Percentiles rank a stretch among this genome's conserved stretches.
These are phyloP conservation scores for Odontomachus brunneus DNA, from an alignment of 1,140 invertebrate genomes.

Conservation along the genomic window DNA sequence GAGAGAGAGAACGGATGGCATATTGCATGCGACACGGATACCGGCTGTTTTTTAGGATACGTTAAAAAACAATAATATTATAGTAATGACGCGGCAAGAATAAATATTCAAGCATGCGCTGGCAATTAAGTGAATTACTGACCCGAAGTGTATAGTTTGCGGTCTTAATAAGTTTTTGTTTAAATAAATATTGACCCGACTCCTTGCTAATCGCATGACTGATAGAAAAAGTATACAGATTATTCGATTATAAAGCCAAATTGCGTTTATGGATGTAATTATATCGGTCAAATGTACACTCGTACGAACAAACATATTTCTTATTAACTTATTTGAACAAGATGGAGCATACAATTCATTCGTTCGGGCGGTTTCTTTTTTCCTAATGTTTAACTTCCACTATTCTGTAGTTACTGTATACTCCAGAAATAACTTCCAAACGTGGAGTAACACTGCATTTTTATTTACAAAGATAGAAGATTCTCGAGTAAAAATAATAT, in stretches of 20 bases:
- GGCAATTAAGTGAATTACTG: background rate
- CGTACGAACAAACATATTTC: constrained; percentile 2
- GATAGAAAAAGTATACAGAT: background rate
- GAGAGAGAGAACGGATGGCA: too few relatives aligned
- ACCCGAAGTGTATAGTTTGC: too few relatives aligned
- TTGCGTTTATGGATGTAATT: background rate
- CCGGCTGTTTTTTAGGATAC: too few relatives aligned
- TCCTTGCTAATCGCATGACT: background rate
- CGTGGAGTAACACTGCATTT: too few relatives aligned
- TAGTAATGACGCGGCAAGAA: background rate
- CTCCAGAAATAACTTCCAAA: too few relatives aligned
- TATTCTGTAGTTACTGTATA: too few relatives aligned
- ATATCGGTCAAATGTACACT: background rate
- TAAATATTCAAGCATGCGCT: background rate
- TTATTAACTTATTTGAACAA: background rate
- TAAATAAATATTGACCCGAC: background rate
- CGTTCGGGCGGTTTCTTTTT: too few relatives aligned
- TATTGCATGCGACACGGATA: too few relatives aligned
- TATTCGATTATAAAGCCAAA: background rate
- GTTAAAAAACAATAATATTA: background rate
- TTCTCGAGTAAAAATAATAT: too few relatives aligned
- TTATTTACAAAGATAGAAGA: too few relatives aligned
- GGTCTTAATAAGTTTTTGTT: background rate
- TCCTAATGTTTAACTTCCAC: too few relatives aligned
- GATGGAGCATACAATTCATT: background rate